Evolutionary conservation across 2,888 invertebrate species (phyloP).

Genomic region (Melanophora roralis): DNA sequence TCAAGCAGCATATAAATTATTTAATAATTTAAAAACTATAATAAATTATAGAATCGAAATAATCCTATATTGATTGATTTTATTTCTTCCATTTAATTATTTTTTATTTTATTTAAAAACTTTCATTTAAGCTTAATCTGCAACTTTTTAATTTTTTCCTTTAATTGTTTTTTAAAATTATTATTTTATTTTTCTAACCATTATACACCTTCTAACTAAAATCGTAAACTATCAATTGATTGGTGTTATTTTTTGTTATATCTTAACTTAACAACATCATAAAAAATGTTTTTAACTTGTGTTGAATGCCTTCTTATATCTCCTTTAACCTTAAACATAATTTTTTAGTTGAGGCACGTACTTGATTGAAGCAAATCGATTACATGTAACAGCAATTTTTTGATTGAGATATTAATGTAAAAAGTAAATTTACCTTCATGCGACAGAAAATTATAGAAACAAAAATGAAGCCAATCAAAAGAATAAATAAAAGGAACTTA

Average conservation of each 20-base stretch:
- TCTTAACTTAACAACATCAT: neutral
- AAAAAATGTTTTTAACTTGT: neutral
- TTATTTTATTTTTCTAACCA: no score
- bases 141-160: no score
- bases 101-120: no score
- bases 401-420: conserved; percentile 41
- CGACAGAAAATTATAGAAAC: conserved; percentile 23
- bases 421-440: conserved; percentile 36
- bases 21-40: no score
- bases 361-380: conserved; percentile 52
- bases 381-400: conserved; percentile 44
- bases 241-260: neutral
- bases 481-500: neutral
- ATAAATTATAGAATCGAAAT: no score
- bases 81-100: no score
- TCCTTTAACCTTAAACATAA: neutral
- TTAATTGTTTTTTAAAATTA: no score
- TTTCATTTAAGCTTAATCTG: no score
- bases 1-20: no score
- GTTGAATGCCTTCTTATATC: neutral
- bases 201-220: conserved; percentile 23
- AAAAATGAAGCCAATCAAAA: conserved; percentile 2
- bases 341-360: conserved; percentile 49
- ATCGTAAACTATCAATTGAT: conserved; percentile 31
- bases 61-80: no score